phyloP scores from a whole-genome alignment of 2,888 invertebrate genomes.

The Digitonthophagus gazella region DNA sequence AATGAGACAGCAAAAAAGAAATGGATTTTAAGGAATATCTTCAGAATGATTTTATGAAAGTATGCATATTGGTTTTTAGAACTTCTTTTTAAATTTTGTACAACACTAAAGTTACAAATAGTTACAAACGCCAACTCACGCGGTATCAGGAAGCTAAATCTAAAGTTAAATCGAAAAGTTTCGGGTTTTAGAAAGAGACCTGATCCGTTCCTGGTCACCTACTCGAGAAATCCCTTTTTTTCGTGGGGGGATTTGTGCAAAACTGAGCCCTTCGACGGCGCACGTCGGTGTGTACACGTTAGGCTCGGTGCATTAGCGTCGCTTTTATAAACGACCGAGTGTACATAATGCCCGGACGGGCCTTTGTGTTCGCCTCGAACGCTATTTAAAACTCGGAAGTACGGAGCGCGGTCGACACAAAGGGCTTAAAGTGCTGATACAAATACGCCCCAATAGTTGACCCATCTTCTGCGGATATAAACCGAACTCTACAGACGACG shows the following conservation, averaged over 20 bases:
- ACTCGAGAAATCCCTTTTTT: slow-evolving; percentile 12
- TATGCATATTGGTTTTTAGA: no score
- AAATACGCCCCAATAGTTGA: slow-evolving; percentile 33
- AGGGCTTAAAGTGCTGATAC: slow-evolving; percentile 32
- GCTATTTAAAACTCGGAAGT: slow-evolving; percentile 35
- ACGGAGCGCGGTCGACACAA: slow-evolving; percentile 31
- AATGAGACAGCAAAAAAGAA: no score
- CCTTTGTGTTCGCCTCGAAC: slow-evolving; percentile 31
- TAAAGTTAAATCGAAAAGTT: not conserved
- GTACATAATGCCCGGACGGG: slow-evolving; percentile 36
- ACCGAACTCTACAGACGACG: not conserved
- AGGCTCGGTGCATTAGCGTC: slow-evolving; percentile 37
- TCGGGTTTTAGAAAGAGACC: not conserved
- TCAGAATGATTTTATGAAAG: no score
- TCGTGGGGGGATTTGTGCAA: not conserved
- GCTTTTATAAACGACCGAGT: slow-evolving; percentile 38
- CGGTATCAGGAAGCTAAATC: not conserved
- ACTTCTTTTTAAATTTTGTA: no score
- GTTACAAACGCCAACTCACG: no score
- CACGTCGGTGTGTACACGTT: slow-evolving; percentile 25
- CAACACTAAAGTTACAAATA: no score
- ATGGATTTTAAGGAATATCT: no score
- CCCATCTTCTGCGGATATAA: slow-evolving; percentile 17
- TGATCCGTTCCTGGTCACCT: slow-evolving; percentile 7
- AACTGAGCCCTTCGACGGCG: not conserved